Evolutionary conservation across 2,113 vertebrate genomes (phyloP).

Genomic region (Taurulus bubalis): DNA sequence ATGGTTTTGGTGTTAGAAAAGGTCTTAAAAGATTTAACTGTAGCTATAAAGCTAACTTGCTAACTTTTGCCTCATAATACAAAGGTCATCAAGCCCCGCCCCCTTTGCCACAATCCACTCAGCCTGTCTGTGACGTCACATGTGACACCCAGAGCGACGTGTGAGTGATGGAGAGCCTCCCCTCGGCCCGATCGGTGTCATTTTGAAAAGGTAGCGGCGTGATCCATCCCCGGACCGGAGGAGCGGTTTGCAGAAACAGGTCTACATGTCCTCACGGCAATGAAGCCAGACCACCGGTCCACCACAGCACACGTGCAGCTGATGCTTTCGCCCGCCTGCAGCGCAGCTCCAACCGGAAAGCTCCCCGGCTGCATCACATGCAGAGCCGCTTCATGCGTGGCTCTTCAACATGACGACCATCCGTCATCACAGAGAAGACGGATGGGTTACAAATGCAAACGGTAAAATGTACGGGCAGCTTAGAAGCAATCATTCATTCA

Average conservation of each 20-base stretch:
- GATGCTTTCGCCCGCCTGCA: background rate
- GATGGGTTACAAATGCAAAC: slow-evolving; percentile 11
- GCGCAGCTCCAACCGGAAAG: slow-evolving; percentile 9
- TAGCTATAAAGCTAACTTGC: slow-evolving; percentile 12
- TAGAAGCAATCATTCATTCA: slow-evolving; percentile 1
- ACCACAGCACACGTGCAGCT: background rate
- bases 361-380: slow-evolving; percentile 11
- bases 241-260: slow-evolving; percentile 1
- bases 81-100: slow-evolving; percentile 7
- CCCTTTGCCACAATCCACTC: slow-evolving; percentile 17
- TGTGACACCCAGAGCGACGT: background rate
- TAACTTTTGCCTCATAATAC: slow-evolving; percentile 1
- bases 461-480: slow-evolving; percentile 18
- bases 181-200: slow-evolving; percentile 21
- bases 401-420: slow-evolving; percentile 20
- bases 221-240: slow-evolving; percentile 25
- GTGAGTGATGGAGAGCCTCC: slow-evolving; percentile 14
- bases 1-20: background rate
- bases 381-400: background rate
- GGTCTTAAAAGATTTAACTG: background rate
- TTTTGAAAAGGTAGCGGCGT: slow-evolving; percentile 16
- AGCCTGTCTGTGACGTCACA: background rate
- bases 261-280: background rate
- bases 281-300: slow-evolving; percentile 6
- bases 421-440: slow-evolving; percentile 15